A percentile compares a stretch with the other conserved stretches of the same genome.
Evolutionary conservation across 2,797 vertebrate genomes (phyloP).

Genomic region (Tragelaphus eurycerus): DNA sequence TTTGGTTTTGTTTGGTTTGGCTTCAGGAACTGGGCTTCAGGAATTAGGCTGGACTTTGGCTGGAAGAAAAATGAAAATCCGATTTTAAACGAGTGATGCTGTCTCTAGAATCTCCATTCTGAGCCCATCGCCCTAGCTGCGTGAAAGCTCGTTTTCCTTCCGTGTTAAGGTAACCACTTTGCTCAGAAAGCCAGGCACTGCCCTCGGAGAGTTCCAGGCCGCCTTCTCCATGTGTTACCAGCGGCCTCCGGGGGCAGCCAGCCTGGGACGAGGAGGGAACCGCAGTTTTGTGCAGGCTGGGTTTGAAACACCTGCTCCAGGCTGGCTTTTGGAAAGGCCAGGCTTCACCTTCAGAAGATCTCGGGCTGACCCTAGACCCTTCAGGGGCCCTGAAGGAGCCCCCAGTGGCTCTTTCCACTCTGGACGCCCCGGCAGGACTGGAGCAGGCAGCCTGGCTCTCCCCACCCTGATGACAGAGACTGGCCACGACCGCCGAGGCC

Average conservation of each 20-base stretch:
- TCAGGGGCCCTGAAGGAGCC: too few relatives aligned
- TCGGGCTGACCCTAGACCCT: not conserved
- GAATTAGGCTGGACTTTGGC: not conserved
- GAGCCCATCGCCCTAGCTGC: not conserved
- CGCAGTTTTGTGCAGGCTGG: not conserved
- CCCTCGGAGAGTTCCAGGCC: not conserved
- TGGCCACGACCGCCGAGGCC: not conserved
- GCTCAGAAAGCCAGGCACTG: not conserved
- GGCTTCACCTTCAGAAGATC: fast-evolving
- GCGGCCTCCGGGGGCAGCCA: fast-evolving
- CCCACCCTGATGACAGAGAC: not conserved
- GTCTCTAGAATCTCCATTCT: not conserved
- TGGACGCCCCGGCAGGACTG: not conserved
- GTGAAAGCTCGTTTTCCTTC: not conserved
- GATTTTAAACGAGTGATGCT: not conserved
- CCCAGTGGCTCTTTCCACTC: not conserved
- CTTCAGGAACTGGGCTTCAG: not conserved
- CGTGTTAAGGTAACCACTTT: not conserved
- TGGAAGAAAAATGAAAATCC: not conserved
- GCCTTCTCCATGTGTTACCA: too few relatives aligned
- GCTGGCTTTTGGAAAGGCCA: not conserved
- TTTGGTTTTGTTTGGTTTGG: not conserved
- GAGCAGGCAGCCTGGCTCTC: not conserved
- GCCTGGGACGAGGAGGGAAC: not conserved
- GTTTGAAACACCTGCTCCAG: not conserved